Base-by-base conservation (phyloP, 2,113 vertebrate species). In the Catharus bicknelli region DNA sequence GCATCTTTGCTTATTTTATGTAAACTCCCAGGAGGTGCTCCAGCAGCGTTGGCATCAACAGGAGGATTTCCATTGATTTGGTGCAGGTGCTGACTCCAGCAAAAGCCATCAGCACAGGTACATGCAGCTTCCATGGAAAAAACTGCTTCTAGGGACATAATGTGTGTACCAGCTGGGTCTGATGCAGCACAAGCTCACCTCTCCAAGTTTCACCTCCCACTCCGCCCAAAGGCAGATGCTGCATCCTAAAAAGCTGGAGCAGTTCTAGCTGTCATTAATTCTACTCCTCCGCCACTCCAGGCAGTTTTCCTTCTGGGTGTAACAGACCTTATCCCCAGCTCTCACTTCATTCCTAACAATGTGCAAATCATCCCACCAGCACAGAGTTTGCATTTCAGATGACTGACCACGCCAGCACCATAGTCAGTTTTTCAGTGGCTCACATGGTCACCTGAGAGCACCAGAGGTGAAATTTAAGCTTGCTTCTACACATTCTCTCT, bases 1-100 rank as follows among this genome's bases (percentile, higher is more conserved):
- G 8, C 10, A 11, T 21, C 45, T 25, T 17, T 5, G 1, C 20
- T 62, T 67, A 29, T 30, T 15, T 1, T 0, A 4, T 30, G 34
- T 30, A 43, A 82, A n/a, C 2, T 47, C 26, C 20, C 9, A 59
- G 43, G 12, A 74, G 10, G 18, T 4, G 7, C 26, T 66, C 32
- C 43, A 62, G 25, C 17, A 57, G 2, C 42, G 45, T 4, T 75
- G 64, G 27, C 36, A 36, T 50, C 53, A 78, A 10, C 9, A 50
- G 51, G 22, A 77, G 13, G 32, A 36, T 50, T 90, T 81, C 76
- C 21, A 18, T 12, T 48, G 36, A 23, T 58, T 68, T 72, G 58
- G 18, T 75, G 36, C 20, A 29, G 38, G 10, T 42, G 17, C 5
- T 85, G 34, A 57, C 16, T 22, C 27, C 4, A 45, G 29, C 11